Evolutionary conservation across 2,797 vertebrate genomes (phyloP).

Genomic region (Arremon aurantiirostris): DNA sequence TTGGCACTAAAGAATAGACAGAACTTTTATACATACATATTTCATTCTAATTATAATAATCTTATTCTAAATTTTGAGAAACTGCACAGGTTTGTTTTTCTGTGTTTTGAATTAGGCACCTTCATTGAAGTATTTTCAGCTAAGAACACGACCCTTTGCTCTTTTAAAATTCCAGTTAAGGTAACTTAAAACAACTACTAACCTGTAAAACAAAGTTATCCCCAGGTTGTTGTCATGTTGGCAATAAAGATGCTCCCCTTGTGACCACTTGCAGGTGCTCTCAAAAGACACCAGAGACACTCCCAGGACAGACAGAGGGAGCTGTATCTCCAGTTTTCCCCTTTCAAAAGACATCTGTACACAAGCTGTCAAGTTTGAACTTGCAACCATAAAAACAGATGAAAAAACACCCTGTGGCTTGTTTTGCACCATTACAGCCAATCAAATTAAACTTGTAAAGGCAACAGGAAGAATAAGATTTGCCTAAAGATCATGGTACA

Average conservation of each 20-base stretch:
- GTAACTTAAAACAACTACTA: neutral
- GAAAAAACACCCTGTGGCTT: neutral
- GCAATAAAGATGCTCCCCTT: neutral
- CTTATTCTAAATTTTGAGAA: neutral
- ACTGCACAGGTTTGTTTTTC: neutral
- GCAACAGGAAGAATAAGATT: neutral
- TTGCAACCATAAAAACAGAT: neutral
- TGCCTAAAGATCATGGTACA: neutral
- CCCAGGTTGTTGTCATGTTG: neutral
- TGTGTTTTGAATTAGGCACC: neutral
- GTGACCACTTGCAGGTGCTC: neutral
- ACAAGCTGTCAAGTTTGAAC: neutral
- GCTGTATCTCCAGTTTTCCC: slow-evolving; percentile 57
- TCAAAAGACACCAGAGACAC: neutral
- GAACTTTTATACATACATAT: neutral
- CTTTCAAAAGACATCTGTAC: neutral
- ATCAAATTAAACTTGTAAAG: neutral
- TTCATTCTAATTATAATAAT: neutral
- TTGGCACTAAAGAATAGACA: neutral
- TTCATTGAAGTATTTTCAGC: neutral
- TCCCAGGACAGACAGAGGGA: slow-evolving; percentile 60
- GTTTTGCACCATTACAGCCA: neutral
- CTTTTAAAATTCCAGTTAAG: neutral
- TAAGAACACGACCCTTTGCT: neutral
- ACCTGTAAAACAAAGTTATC: neutral